Conservation (phyloP, 2,797 vertebrate genomes). For the Manis pentadactyla region DNA sequence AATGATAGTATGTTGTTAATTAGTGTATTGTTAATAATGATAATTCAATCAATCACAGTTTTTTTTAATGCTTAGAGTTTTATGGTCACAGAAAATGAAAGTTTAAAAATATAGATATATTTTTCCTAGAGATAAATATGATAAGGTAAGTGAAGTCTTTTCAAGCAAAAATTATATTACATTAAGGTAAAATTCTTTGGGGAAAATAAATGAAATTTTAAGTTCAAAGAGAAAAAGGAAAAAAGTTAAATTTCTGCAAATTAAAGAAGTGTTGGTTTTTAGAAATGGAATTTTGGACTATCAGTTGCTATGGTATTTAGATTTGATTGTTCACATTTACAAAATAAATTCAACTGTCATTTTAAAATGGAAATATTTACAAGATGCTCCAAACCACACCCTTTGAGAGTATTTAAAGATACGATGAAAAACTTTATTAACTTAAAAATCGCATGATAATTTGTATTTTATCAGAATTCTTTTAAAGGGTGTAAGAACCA, state of each 20-base stretch:
- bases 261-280: not conserved
- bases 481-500: not conserved
- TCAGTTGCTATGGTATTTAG: not conserved
- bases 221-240: not conserved
- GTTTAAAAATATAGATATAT: not conserved
- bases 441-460: not conserved
- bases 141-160: not conserved
- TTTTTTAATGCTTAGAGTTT: constrained; percentile 15
- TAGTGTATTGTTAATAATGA: not conserved
- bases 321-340: not conserved
- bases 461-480: not conserved
- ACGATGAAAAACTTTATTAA: not conserved
- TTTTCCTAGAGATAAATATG: constrained; percentile 7
- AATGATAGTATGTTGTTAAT: not conserved
- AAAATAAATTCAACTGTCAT: not conserved
- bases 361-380: constrained; percentile 50
- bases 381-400: constrained; percentile 8
- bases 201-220: not conserved
- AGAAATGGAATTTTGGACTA: constrained; percentile 15
- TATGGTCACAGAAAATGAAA: constrained; percentile 32
- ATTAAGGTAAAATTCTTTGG: not conserved
- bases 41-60: not conserved
- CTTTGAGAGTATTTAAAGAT: constrained; percentile 42
- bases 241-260: constrained; percentile 2
- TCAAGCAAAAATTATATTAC: not conserved